These are phyloP conservation scores for Xylota segnis DNA, from an alignment of 2,888 invertebrate genomes.

Conservation along the genomic window DNA sequence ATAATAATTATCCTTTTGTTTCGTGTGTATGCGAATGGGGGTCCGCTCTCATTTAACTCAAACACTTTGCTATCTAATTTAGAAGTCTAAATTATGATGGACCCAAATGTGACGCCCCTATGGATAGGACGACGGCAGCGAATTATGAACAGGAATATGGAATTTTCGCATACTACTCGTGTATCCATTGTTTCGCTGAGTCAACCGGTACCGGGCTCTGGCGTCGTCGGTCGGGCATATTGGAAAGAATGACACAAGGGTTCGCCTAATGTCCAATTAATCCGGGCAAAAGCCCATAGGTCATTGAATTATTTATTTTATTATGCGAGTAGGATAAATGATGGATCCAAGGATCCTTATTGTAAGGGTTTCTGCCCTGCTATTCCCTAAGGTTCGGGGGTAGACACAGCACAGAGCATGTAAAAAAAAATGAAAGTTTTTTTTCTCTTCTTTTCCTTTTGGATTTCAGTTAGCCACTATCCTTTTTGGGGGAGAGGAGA, in stretches of 20 bases:
- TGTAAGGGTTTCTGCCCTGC: conserved; percentile 3
- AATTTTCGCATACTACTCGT: conserved; percentile 41
- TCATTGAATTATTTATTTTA: conserved; percentile 66
- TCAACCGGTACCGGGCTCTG: background rate
- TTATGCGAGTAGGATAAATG: conserved; percentile 51
- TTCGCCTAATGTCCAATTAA: conserved; percentile 66
- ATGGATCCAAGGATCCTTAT: conserved; percentile 44
- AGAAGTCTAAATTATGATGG: conserved; percentile 61
- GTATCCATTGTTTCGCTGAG: conserved; percentile 52
- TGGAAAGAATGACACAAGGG: conserved; percentile 59
- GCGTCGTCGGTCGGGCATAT: too few relatives aligned
- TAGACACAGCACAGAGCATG: conserved; percentile 17
- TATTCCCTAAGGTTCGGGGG: conserved; percentile 30
- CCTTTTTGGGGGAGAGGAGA: background rate
- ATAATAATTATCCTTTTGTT: conserved; percentile 62
- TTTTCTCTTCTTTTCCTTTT: background rate
- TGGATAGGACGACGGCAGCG: conserved; percentile 12
- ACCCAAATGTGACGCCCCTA: conserved; percentile 40
- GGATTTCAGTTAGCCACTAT: conserved; percentile 17
- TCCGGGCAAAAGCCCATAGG: conserved; percentile 60
- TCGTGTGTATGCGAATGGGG: conserved; percentile 28
- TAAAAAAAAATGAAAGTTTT: background rate
- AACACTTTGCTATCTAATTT: conserved; percentile 62
- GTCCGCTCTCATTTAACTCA: conserved; percentile 44
- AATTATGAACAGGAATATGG: conserved; percentile 58